These are phyloP conservation scores for Centropus unirufus DNA, from an alignment of 2,113 vertebrate genomes.

Conservation along the genomic window DNA sequence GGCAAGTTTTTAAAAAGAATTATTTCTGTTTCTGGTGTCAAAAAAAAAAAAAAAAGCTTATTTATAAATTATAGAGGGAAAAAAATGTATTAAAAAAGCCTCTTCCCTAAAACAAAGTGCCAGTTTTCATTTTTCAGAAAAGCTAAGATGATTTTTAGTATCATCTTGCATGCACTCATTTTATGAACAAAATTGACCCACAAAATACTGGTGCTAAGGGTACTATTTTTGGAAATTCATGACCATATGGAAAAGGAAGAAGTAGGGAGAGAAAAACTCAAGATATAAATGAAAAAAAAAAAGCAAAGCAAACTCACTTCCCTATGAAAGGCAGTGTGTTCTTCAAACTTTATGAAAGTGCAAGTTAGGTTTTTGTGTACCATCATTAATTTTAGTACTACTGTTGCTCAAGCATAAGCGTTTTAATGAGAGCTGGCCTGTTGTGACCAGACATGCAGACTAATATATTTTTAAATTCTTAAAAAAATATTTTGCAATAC, in stretches of 20 bases:
- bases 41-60: not conserved
- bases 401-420: not conserved
- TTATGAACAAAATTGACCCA: not conserved
- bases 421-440: not conserved
- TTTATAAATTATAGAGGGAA: not conserved
- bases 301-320: not conserved
- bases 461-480: not conserved
- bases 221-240: not conserved
- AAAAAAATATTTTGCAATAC: not conserved
- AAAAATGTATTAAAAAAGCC: not conserved
- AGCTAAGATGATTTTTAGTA: not conserved
- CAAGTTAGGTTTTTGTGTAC: not conserved
- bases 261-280: not conserved
- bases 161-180: not conserved
- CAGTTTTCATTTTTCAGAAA: not conserved
- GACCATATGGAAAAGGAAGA: not conserved
- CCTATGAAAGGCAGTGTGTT: not conserved
- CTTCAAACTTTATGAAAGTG: not conserved
- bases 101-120: not conserved
- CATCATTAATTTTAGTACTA: not conserved
- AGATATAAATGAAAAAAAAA: not conserved
- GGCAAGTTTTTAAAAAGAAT: not conserved
- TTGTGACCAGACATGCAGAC: not conserved
- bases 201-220: not conserved
- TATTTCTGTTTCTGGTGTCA: not conserved